Evolutionary conservation across 92 coral and sea anemone species (phyloP).

Genomic region (Parazoanthus atlanticus): DNA sequence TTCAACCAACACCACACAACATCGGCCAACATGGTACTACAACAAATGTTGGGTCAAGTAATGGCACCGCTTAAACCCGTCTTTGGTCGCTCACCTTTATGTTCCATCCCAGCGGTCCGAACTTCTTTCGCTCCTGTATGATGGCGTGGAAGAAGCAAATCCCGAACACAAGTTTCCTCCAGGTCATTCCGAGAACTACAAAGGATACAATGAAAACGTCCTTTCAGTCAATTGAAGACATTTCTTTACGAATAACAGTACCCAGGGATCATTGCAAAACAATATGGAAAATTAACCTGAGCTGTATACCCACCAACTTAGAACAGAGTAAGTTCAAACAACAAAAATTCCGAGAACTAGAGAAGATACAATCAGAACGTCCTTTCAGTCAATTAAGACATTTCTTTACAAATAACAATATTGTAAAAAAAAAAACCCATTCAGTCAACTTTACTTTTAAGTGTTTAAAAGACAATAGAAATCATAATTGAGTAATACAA

Average conservation of each 20-base stretch:
- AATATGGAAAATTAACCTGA: not conserved
- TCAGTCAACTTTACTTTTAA: too few relatives aligned
- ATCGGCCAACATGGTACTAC: too few relatives aligned
- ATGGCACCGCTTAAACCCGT: too few relatives aligned
- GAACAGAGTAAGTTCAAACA: too few relatives aligned
- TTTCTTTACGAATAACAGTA: not conserved
- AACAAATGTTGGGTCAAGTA: too few relatives aligned
- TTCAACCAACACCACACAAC: too few relatives aligned
- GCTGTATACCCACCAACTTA: too few relatives aligned
- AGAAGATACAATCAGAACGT: not conserved
- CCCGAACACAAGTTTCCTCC: conserved; percentile 98
- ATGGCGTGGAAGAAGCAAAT: conserved; percentile 98
- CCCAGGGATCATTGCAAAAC: not conserved
- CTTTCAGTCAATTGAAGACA: not conserved
- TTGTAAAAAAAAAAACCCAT: too few relatives aligned
- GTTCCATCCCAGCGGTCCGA: conserved; percentile 99
- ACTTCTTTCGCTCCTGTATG: conserved; percentile 98
- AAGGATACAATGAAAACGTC: not conserved
- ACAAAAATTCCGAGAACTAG: conserved; percentile 74
- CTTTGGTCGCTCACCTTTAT: conserved; percentile 65
- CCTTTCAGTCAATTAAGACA: too few relatives aligned
- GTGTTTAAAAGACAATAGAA: too few relatives aligned
- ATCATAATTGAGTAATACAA: too few relatives aligned
- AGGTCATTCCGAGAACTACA: conserved; percentile 90
- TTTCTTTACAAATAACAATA: too few relatives aligned